phyloP scores from a whole-genome alignment of 2,797 vertebrate genomes.

The Muscicapa comitata region DNA sequence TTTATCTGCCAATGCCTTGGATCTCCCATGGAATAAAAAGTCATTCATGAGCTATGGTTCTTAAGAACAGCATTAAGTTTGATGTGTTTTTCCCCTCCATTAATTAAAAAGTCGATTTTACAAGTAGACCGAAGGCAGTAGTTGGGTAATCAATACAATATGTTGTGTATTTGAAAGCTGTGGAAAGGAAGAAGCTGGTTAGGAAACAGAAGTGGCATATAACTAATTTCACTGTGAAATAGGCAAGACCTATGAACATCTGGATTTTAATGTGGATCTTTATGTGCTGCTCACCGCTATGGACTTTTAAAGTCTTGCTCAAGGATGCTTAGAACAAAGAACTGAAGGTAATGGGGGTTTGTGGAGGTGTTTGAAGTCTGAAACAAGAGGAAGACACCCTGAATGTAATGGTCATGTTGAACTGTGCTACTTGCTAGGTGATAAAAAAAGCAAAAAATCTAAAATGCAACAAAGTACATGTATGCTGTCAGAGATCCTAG shows the following conservation, averaged over 20 bases:
- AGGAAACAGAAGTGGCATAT: conserved; percentile 3
- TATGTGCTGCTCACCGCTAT: background rate
- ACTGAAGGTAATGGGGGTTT: conserved; percentile 22
- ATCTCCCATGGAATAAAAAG: background rate
- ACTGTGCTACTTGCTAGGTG: background rate
- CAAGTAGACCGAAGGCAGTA: background rate
- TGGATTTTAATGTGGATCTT: conserved; percentile 27
- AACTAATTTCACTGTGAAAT: conserved; percentile 1
- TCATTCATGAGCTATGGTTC: background rate
- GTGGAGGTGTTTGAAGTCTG: conserved; percentile 46
- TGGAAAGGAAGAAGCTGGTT: background rate
- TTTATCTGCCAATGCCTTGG: background rate
- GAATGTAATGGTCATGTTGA: background rate
- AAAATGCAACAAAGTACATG: background rate
- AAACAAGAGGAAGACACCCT: background rate
- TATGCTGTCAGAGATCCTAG: background rate
- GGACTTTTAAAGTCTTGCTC: background rate
- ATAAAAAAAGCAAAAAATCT: background rate
- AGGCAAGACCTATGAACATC: background rate
- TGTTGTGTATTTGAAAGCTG: background rate
- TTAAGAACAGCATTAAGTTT: background rate
- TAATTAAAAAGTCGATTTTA: background rate
- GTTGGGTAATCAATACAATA: background rate
- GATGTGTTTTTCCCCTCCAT: background rate
- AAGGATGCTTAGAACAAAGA: conserved; percentile 20